Base-by-base conservation (phyloP, 2,888 invertebrate species). In the Apodemia duryi region DNA sequence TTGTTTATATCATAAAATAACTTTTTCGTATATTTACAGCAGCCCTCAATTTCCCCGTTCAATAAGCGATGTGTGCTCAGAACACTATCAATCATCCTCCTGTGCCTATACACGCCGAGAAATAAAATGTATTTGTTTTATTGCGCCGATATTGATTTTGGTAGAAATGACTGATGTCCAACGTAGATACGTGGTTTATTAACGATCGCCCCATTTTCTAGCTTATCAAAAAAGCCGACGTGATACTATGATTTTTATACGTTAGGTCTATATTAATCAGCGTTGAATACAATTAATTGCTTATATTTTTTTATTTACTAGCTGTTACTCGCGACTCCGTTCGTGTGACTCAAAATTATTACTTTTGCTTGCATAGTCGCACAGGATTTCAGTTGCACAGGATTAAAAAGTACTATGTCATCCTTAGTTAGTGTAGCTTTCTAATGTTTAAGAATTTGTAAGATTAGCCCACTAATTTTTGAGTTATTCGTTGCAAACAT, bases 61-160 rank as follows among this genome's bases (percentile, higher is more conserved):
- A 83, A 86, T 88, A 85, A 83, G 74, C 76, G 82, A 78, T 80
- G 75, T 83, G 83, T 87, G 80, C 80, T 84, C 84, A 83, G 82
- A 84, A 81, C 84, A 86, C 86, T 87, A 91, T 91, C 89, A 89
- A 90, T 91, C 89, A 91, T 88, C 75, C 79, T 77, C 76, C 74
- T 75, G 79, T 76, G 79, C 80, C 78, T 82, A 82, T 83, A 83
- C 80, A 82, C 79, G 81, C 80, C 81, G 80, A 80, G 82, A 84
- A 86, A 86, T 85, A 85, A 85, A 86, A 85, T 79, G 80, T 85
- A 81, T 86, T 86, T 84, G 81, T 85, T 85, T 84, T 84, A 83
- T 83, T 82, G 78, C 78, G 78, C 79, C 79, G 77, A 75, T 87
- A 88, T 91, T 87, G 88, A 87, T 90, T 89, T 87, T 84, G 76